These are phyloP conservation scores for Aquatica leii DNA, from an alignment of 2,888 invertebrate genomes.

Conservation along the genomic window DNA sequence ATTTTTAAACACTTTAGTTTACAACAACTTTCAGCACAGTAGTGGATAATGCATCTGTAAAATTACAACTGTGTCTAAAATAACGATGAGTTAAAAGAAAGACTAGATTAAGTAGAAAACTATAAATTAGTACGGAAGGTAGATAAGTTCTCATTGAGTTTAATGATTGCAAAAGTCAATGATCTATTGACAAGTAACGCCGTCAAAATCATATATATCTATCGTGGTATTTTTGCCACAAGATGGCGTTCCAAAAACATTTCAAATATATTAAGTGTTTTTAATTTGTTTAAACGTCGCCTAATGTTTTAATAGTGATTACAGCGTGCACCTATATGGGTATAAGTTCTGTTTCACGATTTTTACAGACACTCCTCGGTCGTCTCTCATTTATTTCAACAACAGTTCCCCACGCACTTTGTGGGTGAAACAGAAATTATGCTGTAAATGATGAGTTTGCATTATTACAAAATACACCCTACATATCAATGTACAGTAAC, in stretches of 20 bases:
- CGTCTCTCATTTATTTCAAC: slow-evolving; percentile 32
- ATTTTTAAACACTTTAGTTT: slow-evolving; percentile 25
- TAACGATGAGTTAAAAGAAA: too few relatives aligned
- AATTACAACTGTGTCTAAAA: too few relatives aligned
- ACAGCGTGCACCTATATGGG: slow-evolving; percentile 29
- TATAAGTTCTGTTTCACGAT: slow-evolving; percentile 30
- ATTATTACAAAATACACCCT: slow-evolving; percentile 35
- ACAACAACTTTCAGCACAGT: slow-evolving; percentile 27
- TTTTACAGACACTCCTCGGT: slow-evolving; percentile 32
- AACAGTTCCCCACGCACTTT: slow-evolving; percentile 28
- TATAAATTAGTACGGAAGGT: too few relatives aligned
- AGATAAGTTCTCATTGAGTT: too few relatives aligned
- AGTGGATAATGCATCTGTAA: slow-evolving; percentile 23
- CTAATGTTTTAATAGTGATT: slow-evolving; percentile 17
- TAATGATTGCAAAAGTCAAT: too few relatives aligned
- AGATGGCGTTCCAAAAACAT: too few relatives aligned
- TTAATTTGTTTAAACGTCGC: slow-evolving; percentile 13
- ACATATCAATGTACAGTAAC: slow-evolving; percentile 26
- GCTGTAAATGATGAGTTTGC: slow-evolving; percentile 31
- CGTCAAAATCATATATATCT: too few relatives aligned
- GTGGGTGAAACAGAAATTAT: slow-evolving; percentile 31
- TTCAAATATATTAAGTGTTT: not conserved
- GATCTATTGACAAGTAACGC: too few relatives aligned
- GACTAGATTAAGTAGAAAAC: too few relatives aligned
- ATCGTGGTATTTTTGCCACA: too few relatives aligned